Evolutionary conservation across 2,113 vertebrate species (phyloP).

Genomic region (Leptobrachium ailaonicum): DNA sequence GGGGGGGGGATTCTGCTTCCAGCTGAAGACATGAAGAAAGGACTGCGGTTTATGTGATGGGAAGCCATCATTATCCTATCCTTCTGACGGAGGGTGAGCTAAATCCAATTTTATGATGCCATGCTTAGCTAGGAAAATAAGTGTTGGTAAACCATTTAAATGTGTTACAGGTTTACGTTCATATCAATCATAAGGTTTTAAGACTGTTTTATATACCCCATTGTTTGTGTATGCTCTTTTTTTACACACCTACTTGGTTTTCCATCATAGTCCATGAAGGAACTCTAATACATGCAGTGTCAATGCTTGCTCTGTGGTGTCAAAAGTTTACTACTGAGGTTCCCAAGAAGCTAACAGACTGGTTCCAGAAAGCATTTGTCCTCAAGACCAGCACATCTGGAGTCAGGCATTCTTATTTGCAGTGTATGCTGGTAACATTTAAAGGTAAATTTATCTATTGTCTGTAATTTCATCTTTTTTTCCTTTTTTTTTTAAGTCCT

Average conservation of each 20-base stretch:
- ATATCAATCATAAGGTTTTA: neutral
- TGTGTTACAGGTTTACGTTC: neutral
- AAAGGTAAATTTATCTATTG: constrained; percentile 74
- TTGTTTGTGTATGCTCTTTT: neutral
- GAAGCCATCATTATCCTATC: no score
- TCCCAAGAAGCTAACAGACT: constrained; percentile 81
- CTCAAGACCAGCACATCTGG: constrained; percentile 90
- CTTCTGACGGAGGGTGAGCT: no score
- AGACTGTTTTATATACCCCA: neutral
- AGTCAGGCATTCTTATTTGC: constrained; percentile 90
- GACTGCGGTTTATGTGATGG: no score
- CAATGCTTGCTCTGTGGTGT: constrained; percentile 90
- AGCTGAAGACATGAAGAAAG: no score
- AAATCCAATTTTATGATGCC: no score
- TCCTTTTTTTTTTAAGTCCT: no score
- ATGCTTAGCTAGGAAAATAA: no score
- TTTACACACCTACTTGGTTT: neutral
- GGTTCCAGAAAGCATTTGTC: constrained; percentile 92
- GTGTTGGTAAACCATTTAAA: no score
- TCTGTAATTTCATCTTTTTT: no score
- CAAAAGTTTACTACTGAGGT: constrained; percentile 82
- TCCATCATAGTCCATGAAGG: constrained; percentile 84
- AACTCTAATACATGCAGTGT: constrained; percentile 87
- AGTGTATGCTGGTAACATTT: constrained; percentile 88
- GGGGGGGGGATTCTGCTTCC: no score